Evolutionary conservation across 2,888 invertebrate genomes (phyloP).

Genomic region (Acronicta leporina): DNA sequence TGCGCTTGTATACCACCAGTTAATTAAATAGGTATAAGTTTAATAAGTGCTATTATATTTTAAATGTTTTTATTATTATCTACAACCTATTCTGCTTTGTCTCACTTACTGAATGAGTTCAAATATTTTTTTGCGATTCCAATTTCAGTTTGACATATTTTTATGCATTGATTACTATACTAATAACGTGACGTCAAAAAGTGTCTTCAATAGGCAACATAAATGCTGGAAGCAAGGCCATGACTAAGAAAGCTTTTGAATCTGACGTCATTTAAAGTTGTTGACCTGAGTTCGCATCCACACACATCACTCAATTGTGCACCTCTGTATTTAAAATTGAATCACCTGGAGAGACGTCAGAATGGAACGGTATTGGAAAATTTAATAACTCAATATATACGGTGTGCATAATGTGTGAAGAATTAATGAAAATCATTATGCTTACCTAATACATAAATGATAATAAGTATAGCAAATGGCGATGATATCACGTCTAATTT

Average conservation of each 20-base stretch:
- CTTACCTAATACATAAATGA: constrained; percentile 22
- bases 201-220: constrained; percentile 37
- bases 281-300: constrained; percentile 65
- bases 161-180: constrained; percentile 17
- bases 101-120: constrained; percentile 8
- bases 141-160: constrained; percentile 21
- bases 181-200: constrained; percentile 14
- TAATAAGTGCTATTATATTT: neutral
- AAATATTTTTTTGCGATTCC: constrained; percentile 16
- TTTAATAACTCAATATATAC: constrained; percentile 22
- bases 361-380: constrained; percentile 23
- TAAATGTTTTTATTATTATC: neutral
- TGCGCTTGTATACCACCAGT: neutral
- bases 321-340: constrained; percentile 28
- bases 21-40: neutral
- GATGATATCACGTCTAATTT: constrained; percentile 60
- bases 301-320: constrained; percentile 40
- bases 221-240: constrained; percentile 50
- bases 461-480: constrained; percentile 41
- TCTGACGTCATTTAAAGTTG: constrained; percentile 71
- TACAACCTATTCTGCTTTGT: neutral
- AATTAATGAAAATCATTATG: constrained; percentile 38
- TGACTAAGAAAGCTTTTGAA: constrained; percentile 56
- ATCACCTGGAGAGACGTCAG: constrained; percentile 24
- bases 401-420: constrained; percentile 23